phyloP scores from a whole-genome alignment of 2,888 invertebrate genomes.

The Diachrysia chrysitis region DNA sequence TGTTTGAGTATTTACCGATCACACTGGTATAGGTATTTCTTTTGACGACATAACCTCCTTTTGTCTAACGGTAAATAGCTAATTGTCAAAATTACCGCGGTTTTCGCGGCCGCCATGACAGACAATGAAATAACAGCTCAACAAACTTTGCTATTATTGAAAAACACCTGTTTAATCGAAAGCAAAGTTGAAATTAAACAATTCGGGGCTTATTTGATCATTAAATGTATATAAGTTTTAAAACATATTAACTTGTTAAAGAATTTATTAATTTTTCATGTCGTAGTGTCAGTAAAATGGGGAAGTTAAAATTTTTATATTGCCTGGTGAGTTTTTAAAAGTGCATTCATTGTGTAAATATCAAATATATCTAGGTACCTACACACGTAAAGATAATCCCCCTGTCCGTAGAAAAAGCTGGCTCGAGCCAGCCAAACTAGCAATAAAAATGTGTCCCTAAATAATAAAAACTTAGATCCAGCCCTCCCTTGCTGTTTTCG shows the following conservation, averaged over 20 bases:
- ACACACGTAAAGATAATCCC: no score
- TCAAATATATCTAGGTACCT: no score
- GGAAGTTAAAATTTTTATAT: conserved; percentile 15
- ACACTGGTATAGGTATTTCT: no score
- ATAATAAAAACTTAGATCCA: no score
- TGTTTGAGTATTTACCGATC: no score
- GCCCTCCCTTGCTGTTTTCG: no score
- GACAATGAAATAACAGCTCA: background rate
- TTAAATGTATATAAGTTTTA: conserved; percentile 29
- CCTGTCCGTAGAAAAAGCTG: no score
- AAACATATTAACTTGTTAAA: conserved; percentile 11
- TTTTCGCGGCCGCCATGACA: background rate
- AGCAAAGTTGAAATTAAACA: background rate
- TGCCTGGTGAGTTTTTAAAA: conserved; percentile 30
- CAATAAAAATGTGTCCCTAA: no score
- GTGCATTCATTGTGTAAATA: background rate
- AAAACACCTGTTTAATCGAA: conserved; percentile 18
- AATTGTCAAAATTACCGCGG: no score
- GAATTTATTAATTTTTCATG: conserved; percentile 11
- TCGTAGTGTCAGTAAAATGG: conserved; percentile 12
- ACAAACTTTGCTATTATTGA: background rate
- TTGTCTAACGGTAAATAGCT: background rate
- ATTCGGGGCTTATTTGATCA: conserved; percentile 15
- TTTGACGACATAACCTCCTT: no score
- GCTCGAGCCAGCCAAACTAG: no score